Conservation (phyloP, 1,140 invertebrate species). For the Drosophila ananassae region DNA sequence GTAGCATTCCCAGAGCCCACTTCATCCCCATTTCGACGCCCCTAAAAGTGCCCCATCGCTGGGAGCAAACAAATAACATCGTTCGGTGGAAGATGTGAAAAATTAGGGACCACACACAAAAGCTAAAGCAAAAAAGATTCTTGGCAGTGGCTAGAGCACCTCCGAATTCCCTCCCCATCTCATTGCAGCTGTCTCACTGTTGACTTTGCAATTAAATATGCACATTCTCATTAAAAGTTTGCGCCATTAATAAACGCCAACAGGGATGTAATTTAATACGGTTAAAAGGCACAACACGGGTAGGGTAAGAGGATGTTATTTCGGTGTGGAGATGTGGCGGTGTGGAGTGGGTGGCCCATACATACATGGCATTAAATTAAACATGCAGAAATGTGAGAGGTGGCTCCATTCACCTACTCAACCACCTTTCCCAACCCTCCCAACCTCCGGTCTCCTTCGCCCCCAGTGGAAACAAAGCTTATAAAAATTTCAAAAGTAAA, state of each 20-base stretch:
- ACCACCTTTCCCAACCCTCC: no score
- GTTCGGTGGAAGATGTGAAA: conserved; percentile 3
- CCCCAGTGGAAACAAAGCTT: conserved; percentile 63
- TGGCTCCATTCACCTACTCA: conserved; percentile 37
- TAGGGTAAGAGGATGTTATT: conserved; percentile 45
- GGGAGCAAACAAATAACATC: conserved; percentile 59
- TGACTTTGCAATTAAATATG: conserved; percentile 83
- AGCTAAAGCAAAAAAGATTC: conserved; percentile 33
- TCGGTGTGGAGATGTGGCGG: neutral
- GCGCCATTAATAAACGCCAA: conserved; percentile 83
- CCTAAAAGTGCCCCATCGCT: conserved; percentile 3
- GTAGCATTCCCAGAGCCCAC: conserved; percentile 71
- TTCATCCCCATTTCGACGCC: conserved; percentile 28
- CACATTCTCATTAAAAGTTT: conserved; percentile 84
- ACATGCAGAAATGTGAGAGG: conserved; percentile 69
- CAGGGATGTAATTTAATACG: conserved; percentile 81
- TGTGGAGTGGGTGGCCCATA: conserved; percentile 7
- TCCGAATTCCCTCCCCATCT: conserved; percentile 9
- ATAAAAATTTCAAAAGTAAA: conserved; percentile 83
- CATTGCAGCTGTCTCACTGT: conserved; percentile 48
- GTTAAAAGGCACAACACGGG: conserved; percentile 80
- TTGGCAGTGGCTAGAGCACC: conserved; percentile 62
- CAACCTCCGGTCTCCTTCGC: neutral
- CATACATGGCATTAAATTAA: conserved; percentile 61
- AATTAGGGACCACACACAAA: conserved; percentile 24